phyloP scores from a whole-genome alignment of 2,797 vertebrate genomes.

The Argya squamiceps region DNA sequence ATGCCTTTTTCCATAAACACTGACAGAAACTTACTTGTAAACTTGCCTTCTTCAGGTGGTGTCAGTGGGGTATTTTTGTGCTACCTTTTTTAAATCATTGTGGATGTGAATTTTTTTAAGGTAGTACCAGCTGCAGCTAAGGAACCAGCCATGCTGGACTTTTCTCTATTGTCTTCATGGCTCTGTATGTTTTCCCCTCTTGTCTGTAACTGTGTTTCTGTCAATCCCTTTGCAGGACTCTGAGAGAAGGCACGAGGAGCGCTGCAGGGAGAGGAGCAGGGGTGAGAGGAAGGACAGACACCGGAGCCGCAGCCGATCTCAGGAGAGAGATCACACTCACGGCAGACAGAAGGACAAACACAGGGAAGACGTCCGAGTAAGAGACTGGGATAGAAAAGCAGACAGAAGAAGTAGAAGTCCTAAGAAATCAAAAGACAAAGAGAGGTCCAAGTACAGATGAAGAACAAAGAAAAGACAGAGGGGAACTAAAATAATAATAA shows the following conservation, averaged over 20 bases:
- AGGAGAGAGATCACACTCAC: conserved; percentile 74
- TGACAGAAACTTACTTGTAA: neutral
- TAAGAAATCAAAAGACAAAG: conserved; percentile 86
- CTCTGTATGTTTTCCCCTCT: neutral
- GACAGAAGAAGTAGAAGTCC: conserved; percentile 85
- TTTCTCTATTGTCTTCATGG: neutral
- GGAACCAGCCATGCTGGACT: neutral
- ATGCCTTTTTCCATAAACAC: neutral
- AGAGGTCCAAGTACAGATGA: conserved; percentile 80
- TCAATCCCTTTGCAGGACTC: conserved; percentile 64
- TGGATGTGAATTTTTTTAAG: neutral
- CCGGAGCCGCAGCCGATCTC: conserved; percentile 78
- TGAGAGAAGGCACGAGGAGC: conserved; percentile 75
- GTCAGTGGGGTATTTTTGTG: accelerated
- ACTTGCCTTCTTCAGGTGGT: neutral
- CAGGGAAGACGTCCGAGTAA: conserved; percentile 65
- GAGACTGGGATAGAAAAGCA: conserved; percentile 76
- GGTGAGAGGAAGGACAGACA: conserved; percentile 78
- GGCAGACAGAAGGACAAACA: conserved; percentile 70
- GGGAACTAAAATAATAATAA: neutral
- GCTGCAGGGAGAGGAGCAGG: conserved; percentile 76
- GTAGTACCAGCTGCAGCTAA: neutral
- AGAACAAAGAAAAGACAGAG: neutral
- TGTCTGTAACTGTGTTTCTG: neutral
- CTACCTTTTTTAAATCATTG: neutral